These are phyloP conservation scores for Luffia ferchaultella DNA, from an alignment of 2,888 invertebrate genomes.

Conservation along the genomic window DNA sequence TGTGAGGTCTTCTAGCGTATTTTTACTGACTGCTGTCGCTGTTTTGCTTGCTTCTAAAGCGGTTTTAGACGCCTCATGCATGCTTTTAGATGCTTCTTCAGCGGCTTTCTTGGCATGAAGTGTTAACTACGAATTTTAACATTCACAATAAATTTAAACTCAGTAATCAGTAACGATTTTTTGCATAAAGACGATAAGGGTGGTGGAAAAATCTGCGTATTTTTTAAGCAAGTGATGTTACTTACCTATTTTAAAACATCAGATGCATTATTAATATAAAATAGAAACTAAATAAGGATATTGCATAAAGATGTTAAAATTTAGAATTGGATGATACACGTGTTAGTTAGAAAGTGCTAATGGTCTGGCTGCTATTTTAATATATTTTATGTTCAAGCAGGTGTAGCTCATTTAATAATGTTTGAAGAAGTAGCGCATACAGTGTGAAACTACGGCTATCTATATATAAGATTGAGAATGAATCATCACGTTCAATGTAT, in stretches of 20 bases:
- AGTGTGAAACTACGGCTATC: background rate
- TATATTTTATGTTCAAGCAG: constrained; percentile 5
- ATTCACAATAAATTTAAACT: too few relatives aligned
- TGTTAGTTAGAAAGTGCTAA: too few relatives aligned
- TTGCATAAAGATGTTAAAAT: too few relatives aligned
- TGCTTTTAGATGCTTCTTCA: constrained; percentile 80
- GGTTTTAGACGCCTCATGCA: constrained; percentile 85
- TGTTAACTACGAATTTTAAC: constrained; percentile 68
- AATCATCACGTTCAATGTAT: constrained; percentile 22
- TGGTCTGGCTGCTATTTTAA: too few relatives aligned
- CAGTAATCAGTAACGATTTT: background rate
- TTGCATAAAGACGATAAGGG: background rate
- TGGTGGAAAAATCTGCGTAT: background rate
- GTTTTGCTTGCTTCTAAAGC: constrained; percentile 88
- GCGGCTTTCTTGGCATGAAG: constrained; percentile 89
- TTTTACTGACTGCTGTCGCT: constrained; percentile 87
- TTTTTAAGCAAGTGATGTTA: too few relatives aligned
- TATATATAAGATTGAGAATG: background rate
- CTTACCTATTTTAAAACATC: too few relatives aligned
- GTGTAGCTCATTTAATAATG: constrained; percentile 17
- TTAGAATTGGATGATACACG: too few relatives aligned
- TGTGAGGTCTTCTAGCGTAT: constrained; percentile 86
- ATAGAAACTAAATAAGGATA: too few relatives aligned
- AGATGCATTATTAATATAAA: too few relatives aligned
- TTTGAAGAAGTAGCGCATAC: background rate